Evolutionary conservation across 2,888 invertebrate species (phyloP), one percentile per base, ranked within the genome.

Genomic region (Dicyrtoma fusca): DNA sequence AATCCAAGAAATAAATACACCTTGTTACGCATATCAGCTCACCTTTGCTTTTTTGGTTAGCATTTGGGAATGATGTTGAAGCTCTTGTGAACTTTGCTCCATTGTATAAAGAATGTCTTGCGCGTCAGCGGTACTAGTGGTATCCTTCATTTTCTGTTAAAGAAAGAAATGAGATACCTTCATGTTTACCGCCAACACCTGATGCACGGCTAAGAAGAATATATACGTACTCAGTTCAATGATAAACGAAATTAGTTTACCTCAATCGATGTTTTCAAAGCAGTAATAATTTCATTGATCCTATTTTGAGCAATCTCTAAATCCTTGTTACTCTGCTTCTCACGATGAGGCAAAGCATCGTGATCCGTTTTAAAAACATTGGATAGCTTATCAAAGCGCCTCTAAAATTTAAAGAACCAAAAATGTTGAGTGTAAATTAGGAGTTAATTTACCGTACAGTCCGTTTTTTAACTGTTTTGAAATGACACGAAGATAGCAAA

Each of bases 321-420:
- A 23, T 79, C 77, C 23, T 61, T 73, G 25, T 53, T 42, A 23
- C 73, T 74, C 23, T 63, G 34, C 42, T 72, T 70, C 44, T 69
- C 71, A 69, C 79, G 47, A 25, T 71, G 69, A 25, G 61, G 71
- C 42, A 80, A 69, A 23, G 71, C 77, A 4, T 65, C 74, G 45
- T 80, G 78, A 19, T 78, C 77, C 25, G 79, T 77, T 68, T 79
- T 77, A 55, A 77, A 79, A 11, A 76, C 71, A 21, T 71, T 73
- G 4, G 79, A 77, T 69, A 80, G 70, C 57, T 77, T 76, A 44
- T 76, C 75, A 68, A 80, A 80, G 51, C 74, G 71, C 64, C 69
- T 70, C 77, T 77, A 59, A 14, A 70, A 76, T 61, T 66, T 26
- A 51, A 21, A 57, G 14, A 4, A 17, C n/a, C 17, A 5, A 49